phyloP scores from a whole-genome alignment of 1,140 invertebrate genomes.

The Mactra quadrangularis region DNA sequence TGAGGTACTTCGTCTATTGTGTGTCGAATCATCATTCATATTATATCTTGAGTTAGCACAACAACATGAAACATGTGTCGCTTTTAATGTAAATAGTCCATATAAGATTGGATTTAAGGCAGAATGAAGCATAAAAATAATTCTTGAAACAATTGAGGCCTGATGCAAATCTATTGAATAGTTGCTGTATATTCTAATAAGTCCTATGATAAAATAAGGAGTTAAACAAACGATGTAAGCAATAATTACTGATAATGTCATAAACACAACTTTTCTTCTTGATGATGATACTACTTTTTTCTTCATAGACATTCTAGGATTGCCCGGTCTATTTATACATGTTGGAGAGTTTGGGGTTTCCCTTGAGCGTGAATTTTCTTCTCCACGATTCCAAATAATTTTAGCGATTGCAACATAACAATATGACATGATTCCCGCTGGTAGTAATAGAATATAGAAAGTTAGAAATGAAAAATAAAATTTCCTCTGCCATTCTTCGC shows the following conservation, averaged over 20 bases:
- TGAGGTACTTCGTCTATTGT: not conserved
- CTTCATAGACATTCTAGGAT: slow-evolving; percentile 71
- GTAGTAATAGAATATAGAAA: slow-evolving; percentile 83
- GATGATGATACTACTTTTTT: slow-evolving; percentile 74
- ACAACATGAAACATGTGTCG: slow-evolving; percentile 65
- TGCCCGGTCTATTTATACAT: slow-evolving; percentile 15
- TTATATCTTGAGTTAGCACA: not conserved
- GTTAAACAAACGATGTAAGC: slow-evolving; percentile 84
- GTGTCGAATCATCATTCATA: not conserved
- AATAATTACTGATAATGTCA: slow-evolving; percentile 84
- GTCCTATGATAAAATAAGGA: slow-evolving; percentile 82
- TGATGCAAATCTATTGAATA: slow-evolving; percentile 81
- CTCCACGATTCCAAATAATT: slow-evolving; percentile 81
- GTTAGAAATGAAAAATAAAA: slow-evolving; percentile 84
- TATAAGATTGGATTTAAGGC: slow-evolving; percentile 84
- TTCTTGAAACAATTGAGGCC: slow-evolving; percentile 79
- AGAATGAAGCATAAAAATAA: slow-evolving; percentile 83
- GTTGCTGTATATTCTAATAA: slow-evolving; percentile 83
- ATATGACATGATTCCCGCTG: slow-evolving; percentile 82
- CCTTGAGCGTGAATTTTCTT: slow-evolving; percentile 4
- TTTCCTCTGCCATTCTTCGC: slow-evolving; percentile 84
- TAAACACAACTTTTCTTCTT: slow-evolving; percentile 80
- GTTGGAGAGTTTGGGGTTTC: not conserved
- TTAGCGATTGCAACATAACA: slow-evolving; percentile 84
- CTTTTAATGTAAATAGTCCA: slow-evolving; percentile 82